A percentile compares a stretch with the other conserved stretches of the same genome.
These are phyloP conservation scores for Otolemur garnettii DNA, from an alignment of 2,113 vertebrate genomes.

Conservation along the genomic window DNA sequence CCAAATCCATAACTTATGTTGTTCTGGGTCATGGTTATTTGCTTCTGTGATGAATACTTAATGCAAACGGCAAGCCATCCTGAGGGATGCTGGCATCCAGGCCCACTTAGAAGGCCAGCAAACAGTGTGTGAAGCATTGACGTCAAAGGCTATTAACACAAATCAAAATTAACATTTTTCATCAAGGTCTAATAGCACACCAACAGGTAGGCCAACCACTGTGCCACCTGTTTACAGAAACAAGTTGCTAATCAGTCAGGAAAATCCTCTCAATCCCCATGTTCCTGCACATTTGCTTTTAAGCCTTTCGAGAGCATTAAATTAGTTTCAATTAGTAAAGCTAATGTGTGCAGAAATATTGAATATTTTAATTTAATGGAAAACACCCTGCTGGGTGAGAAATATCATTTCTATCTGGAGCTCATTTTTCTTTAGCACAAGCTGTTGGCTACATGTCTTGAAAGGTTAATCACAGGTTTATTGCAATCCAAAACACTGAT, in stretches of 20 bases:
- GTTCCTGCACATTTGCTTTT: conserved; percentile 79
- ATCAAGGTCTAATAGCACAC: conserved; percentile 84
- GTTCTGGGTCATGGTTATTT: conserved; percentile 44
- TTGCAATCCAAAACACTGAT: neutral
- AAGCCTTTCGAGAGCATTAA: conserved; percentile 79
- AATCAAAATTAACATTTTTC: conserved; percentile 88
- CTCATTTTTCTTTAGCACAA: conserved; percentile 62
- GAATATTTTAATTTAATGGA: conserved; percentile 84
- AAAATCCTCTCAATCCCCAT: conserved; percentile 75
- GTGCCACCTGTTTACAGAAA: conserved; percentile 86
- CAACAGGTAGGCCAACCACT: conserved; percentile 83
- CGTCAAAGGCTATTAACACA: conserved; percentile 85
- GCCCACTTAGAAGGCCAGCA: conserved; percentile 38
- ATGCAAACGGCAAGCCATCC: conserved; percentile 52
- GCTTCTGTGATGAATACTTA: conserved; percentile 71
- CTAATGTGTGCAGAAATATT: conserved; percentile 78
- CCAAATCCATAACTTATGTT: neutral
- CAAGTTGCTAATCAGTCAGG: conserved; percentile 86
- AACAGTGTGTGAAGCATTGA: conserved; percentile 9
- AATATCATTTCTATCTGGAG: conserved; percentile 66
- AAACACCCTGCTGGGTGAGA: conserved; percentile 56
- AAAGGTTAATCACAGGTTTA: conserved; percentile 63
- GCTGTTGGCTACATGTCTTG: neutral
- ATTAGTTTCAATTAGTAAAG: conserved; percentile 83
- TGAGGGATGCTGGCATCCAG: neutral